Evolutionary conservation across 1,140 invertebrate species (phyloP), one percentile per base, ranked within the genome.

Genomic region (Bradysia coprophila): DNA sequence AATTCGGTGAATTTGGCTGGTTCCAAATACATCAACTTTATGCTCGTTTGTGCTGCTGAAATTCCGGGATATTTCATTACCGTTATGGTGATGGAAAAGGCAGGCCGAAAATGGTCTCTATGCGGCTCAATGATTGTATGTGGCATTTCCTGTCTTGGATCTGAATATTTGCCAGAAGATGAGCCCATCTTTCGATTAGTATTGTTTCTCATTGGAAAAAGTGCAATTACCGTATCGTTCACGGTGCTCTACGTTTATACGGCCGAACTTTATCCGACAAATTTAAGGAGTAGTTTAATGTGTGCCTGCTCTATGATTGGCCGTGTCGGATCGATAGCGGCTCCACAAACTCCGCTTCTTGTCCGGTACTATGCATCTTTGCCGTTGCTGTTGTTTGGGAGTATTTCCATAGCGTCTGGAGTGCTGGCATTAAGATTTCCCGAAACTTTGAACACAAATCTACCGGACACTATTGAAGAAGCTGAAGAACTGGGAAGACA

Each of bases 1-100:
- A 85, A 84, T 54, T 76, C 81, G 0, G 80, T 81, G 6, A 66
- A 78, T 28, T 63, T 89, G 20, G 71, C 72, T n/a, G 81, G 80
- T 4, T 73, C 69, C 32, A 66, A 70, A 49, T 80, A 82, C 57
- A 56, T 71, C n/a, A 78, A 80, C 57, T 81, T 83, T 50, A 73
- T 78, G 2, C 64, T 76, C 13, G 73, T 78, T 34, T 70, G 73
- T 40, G 50, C 73, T 8, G 71, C 81, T 24, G 80, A 82, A 58
- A 70, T 82, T 45, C 80, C 79, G 8, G 76, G 73, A 0, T 83
- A 82, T 46, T 58, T 77, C 33, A 44, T 75, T 22, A 71, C 73
- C 20, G 72, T 75, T 51, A 61, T 74, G 44, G 56, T 73, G n/a
- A 66, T 79, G 47, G 71, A 79, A 48, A 62, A 65, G 21, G 60